A percentile compares a stretch with the other conserved stretches of the same genome.
These are phyloP conservation scores for Sisyra nigra DNA, from an alignment of 2,888 invertebrate genomes.

Conservation along the genomic window DNA sequence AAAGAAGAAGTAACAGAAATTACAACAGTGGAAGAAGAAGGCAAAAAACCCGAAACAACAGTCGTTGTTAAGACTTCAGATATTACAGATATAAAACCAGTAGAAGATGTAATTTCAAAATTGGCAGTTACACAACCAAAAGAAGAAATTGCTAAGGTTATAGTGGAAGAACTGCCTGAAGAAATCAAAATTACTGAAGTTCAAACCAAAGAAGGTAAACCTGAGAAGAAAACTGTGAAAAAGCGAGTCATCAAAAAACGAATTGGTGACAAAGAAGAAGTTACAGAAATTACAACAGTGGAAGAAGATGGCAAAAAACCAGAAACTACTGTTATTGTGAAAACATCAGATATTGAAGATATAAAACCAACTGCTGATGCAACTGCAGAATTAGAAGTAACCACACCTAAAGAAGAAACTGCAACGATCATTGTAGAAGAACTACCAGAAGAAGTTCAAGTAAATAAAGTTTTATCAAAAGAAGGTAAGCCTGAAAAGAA, in stretches of 20 bases:
- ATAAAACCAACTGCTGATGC: conserved; percentile 18
- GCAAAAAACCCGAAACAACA: conserved; percentile 17
- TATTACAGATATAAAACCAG: conserved; percentile 10
- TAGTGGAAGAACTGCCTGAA: conserved; percentile 14
- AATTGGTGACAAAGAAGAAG: conserved; percentile 21
- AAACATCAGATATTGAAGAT: conserved; percentile 13
- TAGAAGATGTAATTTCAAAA: too few relatives aligned
- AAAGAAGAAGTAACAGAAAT: conserved; percentile 19
- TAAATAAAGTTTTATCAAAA: conserved; percentile 9
- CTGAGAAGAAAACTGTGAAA: conserved; percentile 19
- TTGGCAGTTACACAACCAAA: background rate
- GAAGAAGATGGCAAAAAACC: conserved; percentile 21
- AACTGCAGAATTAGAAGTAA: conserved; percentile 7
- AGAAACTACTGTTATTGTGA: conserved; percentile 17
- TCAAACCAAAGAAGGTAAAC: conserved; percentile 14
- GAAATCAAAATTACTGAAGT: conserved; percentile 17
- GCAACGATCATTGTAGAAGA: conserved; percentile 8
- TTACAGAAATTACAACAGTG: conserved; percentile 21
- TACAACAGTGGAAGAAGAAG: conserved; percentile 19
- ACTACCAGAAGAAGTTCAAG: conserved; percentile 11
- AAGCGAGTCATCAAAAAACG: conserved; percentile 22
- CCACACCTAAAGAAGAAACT: conserved; percentile 2
- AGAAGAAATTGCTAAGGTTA: conserved; percentile 12
- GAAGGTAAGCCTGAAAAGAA: conserved; percentile 10
- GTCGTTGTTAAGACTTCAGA: conserved; percentile 15